Conservation (phyloP, 2,797 vertebrate species). For the Diglossa cyanea region DNA sequence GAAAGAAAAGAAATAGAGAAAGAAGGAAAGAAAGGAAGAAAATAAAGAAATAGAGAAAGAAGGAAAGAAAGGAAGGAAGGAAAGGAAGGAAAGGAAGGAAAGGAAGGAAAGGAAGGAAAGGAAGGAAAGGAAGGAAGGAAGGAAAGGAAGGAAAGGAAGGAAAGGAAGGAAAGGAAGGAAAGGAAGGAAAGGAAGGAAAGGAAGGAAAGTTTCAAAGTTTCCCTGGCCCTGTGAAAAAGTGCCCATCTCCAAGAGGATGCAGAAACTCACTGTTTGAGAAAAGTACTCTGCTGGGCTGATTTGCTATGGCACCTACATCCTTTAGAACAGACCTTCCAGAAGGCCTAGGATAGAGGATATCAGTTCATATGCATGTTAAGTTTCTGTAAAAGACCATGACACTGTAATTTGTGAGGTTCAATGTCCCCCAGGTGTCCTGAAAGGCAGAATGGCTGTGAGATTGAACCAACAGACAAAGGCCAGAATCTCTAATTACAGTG, state of each 20-base stretch:
- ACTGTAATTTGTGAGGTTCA: neutral
- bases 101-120: no score
- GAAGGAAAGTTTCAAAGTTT: neutral
- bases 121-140: no score
- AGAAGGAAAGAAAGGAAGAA: no score
- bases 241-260: neutral
- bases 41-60: no score
- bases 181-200: no score
- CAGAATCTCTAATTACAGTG: neutral
- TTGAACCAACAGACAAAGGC: neutral
- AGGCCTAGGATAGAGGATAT: neutral
- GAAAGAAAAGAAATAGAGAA: no score
- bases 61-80: no score
- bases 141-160: no score
- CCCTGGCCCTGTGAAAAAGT: neutral
- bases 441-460: neutral
- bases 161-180: no score
- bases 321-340: neutral
- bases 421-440: neutral
- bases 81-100: no score
- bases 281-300: neutral
- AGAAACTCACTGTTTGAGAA: neutral
- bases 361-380: neutral
- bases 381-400: neutral
- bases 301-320: neutral